Percentiles rank a stretch among this genome's conserved stretches.
These are phyloP conservation scores for Drosophila sulfurigaster DNA, from an alignment of 1,140 invertebrate species.

Conservation along the genomic window DNA sequence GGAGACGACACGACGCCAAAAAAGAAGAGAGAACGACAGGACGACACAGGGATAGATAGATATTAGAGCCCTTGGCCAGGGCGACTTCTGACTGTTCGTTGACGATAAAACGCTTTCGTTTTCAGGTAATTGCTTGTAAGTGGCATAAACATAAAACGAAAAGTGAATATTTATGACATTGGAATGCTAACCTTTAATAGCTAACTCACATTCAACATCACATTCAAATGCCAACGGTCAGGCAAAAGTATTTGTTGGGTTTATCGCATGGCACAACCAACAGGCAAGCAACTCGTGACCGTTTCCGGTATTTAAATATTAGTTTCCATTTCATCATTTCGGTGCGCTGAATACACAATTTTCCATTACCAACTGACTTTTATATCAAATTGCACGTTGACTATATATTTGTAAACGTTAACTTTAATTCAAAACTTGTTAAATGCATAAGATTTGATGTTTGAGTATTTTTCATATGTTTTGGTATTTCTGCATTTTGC, in stretches of 20 bases:
- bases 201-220: conserved; percentile 3
- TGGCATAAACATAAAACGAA: conserved; percentile 76
- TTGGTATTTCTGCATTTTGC: conserved; percentile 18
- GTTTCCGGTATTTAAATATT: conserved; percentile 42
- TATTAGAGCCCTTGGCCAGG: not conserved
- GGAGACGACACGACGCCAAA: not conserved
- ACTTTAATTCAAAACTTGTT: not conserved
- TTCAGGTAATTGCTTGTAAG: conserved; percentile 82
- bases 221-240: conserved; percentile 44
- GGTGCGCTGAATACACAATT: not conserved
- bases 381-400: not conserved
- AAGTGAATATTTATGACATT: conserved; percentile 57
- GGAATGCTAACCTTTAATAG: conserved; percentile 23
- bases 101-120: conserved; percentile 81
- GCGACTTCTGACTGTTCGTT: conserved; percentile 53
- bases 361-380: not conserved
- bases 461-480: not conserved
- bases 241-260: too few species aligned
- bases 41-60: conserved; percentile 3
- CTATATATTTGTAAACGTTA: not conserved
- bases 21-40: not conserved
- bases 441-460: not conserved
- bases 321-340: conserved; percentile 2
- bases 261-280: conserved; percentile 18
- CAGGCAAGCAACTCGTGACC: conserved; percentile 12